A percentile compares a stretch with the other conserved stretches of the same genome.
Evolutionary conservation across 2,113 vertebrate species (phyloP).

Genomic region (Mobula hypostoma): DNA sequence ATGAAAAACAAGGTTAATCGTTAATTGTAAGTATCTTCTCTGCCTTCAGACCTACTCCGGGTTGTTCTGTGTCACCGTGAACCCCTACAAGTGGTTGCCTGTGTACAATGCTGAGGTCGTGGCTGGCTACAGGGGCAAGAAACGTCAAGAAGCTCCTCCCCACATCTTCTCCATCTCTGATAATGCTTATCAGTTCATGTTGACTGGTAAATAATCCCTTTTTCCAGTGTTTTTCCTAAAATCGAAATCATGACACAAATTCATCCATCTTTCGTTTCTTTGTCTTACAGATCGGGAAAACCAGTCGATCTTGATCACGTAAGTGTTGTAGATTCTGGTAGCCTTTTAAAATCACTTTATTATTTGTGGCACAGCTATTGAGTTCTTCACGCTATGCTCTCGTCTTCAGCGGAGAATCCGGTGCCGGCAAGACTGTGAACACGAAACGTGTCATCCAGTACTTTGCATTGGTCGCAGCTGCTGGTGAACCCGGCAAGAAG

Average conservation of each 20-base stretch:
- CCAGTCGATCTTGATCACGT: constrained; percentile 80
- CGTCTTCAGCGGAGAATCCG: constrained; percentile 57
- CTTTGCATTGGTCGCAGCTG: constrained; percentile 44
- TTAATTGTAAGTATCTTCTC: background rate
- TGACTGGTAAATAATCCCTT: constrained; percentile 54
- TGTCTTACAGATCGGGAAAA: constrained; percentile 68
- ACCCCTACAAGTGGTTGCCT: constrained; percentile 83
- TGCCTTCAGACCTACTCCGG: constrained; percentile 66
- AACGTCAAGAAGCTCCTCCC: constrained; percentile 59
- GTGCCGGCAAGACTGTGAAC: constrained; percentile 56
- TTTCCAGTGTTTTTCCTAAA: too few species aligned
- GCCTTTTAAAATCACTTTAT: background rate
- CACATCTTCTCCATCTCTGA: constrained; percentile 65
- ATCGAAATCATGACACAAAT: background rate
- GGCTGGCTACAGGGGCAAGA: constrained; percentile 53
- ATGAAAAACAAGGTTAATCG: background rate
- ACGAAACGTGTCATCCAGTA: constrained; percentile 59
- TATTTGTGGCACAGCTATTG: background rate
- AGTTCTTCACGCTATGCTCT: background rate
- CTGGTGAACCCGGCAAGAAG: constrained; percentile 38
- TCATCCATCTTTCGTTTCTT: background rate
- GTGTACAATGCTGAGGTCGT: constrained; percentile 64
- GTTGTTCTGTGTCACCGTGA: constrained; percentile 80
- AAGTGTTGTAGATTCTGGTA: constrained; percentile 47
- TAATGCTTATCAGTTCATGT: constrained; percentile 63